phyloP scores from a whole-genome alignment of 2,797 vertebrate genomes.

The Labroides dimidiatus region DNA sequence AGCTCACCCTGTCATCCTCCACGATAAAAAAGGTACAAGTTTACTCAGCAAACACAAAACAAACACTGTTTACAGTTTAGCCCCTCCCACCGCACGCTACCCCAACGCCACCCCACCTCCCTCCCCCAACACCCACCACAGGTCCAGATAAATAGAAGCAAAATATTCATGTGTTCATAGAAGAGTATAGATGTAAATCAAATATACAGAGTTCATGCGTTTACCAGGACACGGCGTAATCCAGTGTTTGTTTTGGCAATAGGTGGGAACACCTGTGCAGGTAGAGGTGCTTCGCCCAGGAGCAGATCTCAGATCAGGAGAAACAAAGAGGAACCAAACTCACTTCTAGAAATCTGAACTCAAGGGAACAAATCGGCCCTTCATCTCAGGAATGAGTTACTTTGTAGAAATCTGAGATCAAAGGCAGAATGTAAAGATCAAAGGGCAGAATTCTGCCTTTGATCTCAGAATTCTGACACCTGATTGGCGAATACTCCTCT shows the following conservation, averaged over 20 bases:
- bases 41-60: slow-evolving; percentile 71
- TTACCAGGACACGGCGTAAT: slow-evolving; percentile 17
- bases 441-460: too few relatives aligned
- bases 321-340: slow-evolving; percentile 42
- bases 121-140: not conserved
- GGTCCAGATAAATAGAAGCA: slow-evolving; percentile 51
- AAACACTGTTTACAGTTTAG: slow-evolving; percentile 53
- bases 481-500: too few relatives aligned
- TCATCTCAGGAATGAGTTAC: too few relatives aligned
- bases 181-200: slow-evolving; percentile 62
- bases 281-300: slow-evolving; percentile 8
- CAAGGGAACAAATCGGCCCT: too few relatives aligned
- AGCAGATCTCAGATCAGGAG: not conserved
- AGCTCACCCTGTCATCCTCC: slow-evolving; percentile 24
- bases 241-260: slow-evolving; percentile 52
- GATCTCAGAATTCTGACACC: too few relatives aligned
- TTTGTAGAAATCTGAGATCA: too few relatives aligned
- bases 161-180: slow-evolving; percentile 71
- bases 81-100: slow-evolving; percentile 23
- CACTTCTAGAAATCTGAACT: not conserved
- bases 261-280: slow-evolving; percentile 29
- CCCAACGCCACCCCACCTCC: not conserved
- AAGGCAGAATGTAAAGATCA: too few relatives aligned
- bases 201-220: slow-evolving; percentile 57
- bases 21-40: slow-evolving; percentile 53